Evolutionary conservation across 1,140 invertebrate species (phyloP).

Genomic region (Phymorhynchus buccinoides): DNA sequence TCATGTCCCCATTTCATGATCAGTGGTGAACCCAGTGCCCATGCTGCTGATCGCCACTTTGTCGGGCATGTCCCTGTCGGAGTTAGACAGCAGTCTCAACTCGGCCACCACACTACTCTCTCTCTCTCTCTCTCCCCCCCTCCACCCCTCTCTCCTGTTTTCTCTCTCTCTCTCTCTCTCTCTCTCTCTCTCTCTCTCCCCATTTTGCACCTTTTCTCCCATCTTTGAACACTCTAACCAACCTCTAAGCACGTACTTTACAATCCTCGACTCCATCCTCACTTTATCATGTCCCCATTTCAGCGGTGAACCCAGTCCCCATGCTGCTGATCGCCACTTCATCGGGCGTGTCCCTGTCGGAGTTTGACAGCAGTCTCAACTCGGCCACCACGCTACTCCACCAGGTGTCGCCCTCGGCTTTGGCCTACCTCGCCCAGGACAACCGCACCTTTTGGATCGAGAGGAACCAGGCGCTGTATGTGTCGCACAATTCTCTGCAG

Average conservation of each 20-base stretch:
- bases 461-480: slow-evolving; percentile 62
- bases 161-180: too few relatives aligned
- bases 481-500: slow-evolving; percentile 24
- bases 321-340: slow-evolving; percentile 82
- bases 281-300: too few relatives aligned
- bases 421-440: slow-evolving; percentile 76
- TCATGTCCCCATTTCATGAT: too few relatives aligned
- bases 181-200: too few relatives aligned
- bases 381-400: slow-evolving; percentile 63
- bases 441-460: slow-evolving; percentile 88
- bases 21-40: slow-evolving; percentile 84
- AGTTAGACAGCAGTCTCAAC: slow-evolving; percentile 60
- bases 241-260: too few relatives aligned
- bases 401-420: slow-evolving; percentile 50
- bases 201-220: too few relatives aligned
- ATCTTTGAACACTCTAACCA: too few relatives aligned
- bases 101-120: slow-evolving; percentile 62
- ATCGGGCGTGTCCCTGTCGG: slow-evolving; percentile 48
- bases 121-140: too few relatives aligned
- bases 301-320: slow-evolving; percentile 83
- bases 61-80: slow-evolving; percentile 48
- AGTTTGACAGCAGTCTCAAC: slow-evolving; percentile 60
- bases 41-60: slow-evolving; percentile 82
- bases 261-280: too few relatives aligned
- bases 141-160: too few relatives aligned